Base-by-base conservation (phyloP, 1,140 invertebrate species). In the Zaprionus nigranus region DNA sequence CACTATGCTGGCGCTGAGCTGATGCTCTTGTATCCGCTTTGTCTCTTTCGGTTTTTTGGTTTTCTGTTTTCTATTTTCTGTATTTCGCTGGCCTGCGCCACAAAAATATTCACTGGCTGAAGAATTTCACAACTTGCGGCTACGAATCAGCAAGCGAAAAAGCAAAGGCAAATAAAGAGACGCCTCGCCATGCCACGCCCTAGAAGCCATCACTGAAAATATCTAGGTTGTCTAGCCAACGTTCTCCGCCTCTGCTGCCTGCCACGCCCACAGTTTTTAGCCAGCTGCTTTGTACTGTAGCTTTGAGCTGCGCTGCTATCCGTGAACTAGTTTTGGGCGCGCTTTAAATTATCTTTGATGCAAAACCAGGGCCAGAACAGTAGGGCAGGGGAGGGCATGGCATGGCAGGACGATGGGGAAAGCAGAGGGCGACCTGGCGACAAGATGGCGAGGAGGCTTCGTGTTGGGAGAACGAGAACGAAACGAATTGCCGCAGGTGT, bases 301-400 rank as follows among this genome's bases (percentile, higher is more conserved):
- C 30, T 30, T 30, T 30, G 30, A 30, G 30, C 30, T 34, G 30
- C 20, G 38, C 40, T 58, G 68, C 70, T 78, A 83, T 82, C 81
- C 85, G 56, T 87, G 84, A 87, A 87, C 84, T 87, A 87, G 84
- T 87, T 87, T 87, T 70, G 75, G 71, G 74, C 77, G 67, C 75
- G 78, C 84, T 90, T 88, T 88, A 88, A 87, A 87, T 88, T 84
- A 87, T 90, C 78, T 90, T 87, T 87, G 84, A 88, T 84, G 85
- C 84, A 79, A 87, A 88, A 82, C 7, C 46, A 49, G 20, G 17
- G 46, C 46, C 43, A 43, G 34, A 54, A 46, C 9, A 22, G 7
- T 17, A 62, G 17, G n/a, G 7, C n/a, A 62, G 40, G 2, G 7
- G 12, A 62, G 17, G n/a, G 7, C n/a, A 62, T 26, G 2, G 40